Percentiles rank a stretch among this genome's conserved stretches.
phyloP scores from a whole-genome alignment of 2,888 invertebrate genomes.

The Exephanes ischioxanthus region DNA sequence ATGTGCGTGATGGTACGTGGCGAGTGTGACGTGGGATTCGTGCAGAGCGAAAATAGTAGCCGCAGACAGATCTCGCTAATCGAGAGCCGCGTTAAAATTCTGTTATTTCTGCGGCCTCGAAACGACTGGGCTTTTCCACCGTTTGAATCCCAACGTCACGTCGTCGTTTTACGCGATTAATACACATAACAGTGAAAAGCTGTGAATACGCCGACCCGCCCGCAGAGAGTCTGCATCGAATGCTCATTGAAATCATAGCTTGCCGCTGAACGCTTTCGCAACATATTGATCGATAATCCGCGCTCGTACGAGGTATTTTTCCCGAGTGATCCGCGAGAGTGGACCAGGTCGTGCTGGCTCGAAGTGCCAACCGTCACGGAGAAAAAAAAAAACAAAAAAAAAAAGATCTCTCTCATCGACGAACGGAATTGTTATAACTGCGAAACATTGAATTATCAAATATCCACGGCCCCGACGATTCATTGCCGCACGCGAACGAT shows the following conservation, averaged over 20 bases:
- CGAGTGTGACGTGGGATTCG: background rate
- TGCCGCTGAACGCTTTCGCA: slow-evolving; percentile 53
- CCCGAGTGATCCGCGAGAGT: slow-evolving; percentile 48
- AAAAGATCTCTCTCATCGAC: slow-evolving; percentile 31
- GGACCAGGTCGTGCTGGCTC: slow-evolving; percentile 14
- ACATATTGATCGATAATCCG: slow-evolving; percentile 62
- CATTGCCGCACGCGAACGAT: background rate
- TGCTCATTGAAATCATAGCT: slow-evolving; percentile 33
- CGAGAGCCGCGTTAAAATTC: slow-evolving; percentile 40
- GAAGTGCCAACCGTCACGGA: background rate
- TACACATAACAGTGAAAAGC: slow-evolving; percentile 37
- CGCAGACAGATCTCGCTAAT: slow-evolving; percentile 37
- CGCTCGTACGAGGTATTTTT: slow-evolving; percentile 32
- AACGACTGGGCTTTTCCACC: slow-evolving; percentile 24
- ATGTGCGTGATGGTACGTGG: background rate
- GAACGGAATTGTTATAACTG: slow-evolving; percentile 35
- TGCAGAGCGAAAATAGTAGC: background rate
- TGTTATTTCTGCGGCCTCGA: slow-evolving; percentile 25
- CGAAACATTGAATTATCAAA: slow-evolving; percentile 27
- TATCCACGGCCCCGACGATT: background rate
- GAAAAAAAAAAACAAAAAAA: background rate
- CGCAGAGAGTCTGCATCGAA: slow-evolving; percentile 5
- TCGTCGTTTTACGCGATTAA: slow-evolving; percentile 32
- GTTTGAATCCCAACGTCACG: slow-evolving; percentile 37
- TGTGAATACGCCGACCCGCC: slow-evolving; percentile 3